phyloP scores from a whole-genome alignment of 2,797 vertebrate genomes.

The Iguana delicatissima region DNA sequence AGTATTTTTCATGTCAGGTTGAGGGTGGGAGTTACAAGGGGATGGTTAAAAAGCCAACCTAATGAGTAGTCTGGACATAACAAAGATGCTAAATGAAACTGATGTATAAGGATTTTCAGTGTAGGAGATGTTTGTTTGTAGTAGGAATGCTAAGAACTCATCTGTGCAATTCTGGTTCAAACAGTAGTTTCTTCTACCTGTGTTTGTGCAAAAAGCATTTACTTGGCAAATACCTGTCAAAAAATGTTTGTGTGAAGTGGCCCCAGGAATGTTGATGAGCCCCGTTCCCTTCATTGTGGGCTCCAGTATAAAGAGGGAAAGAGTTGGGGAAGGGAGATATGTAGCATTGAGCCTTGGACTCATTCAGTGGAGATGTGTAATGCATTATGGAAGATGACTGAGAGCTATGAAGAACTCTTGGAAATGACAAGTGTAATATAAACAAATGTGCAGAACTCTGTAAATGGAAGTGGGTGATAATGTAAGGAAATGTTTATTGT shows the following conservation, averaged over 20 bases:
- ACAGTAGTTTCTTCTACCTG: background rate
- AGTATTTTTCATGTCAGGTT: background rate
- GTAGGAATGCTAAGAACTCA: background rate
- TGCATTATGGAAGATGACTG: constrained; percentile 22
- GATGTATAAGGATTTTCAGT: background rate
- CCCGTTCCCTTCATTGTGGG: background rate
- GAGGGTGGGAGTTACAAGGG: background rate
- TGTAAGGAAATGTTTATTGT: background rate
- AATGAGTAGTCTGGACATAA: background rate
- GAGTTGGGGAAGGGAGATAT: background rate
- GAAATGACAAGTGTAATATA: background rate
- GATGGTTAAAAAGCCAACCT: background rate
- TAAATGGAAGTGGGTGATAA: constrained; percentile 1
- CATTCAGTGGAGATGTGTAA: background rate
- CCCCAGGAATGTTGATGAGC: background rate
- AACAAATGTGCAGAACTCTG: background rate
- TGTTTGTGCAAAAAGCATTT: background rate
- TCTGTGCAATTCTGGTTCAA: background rate
- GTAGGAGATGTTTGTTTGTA: background rate
- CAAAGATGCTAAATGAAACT: background rate
- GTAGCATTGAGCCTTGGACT: background rate
- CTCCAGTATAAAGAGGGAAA: background rate
- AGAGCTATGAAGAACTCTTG: constrained; percentile 10
- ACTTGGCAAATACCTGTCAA: background rate
- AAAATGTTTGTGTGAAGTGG: constrained; percentile 7